A percentile compares a stretch with the other conserved stretches of the same genome.
Conservation (phyloP, 92 coral and sea anemone genomes). For the Epizoanthus stellaris region DNA sequence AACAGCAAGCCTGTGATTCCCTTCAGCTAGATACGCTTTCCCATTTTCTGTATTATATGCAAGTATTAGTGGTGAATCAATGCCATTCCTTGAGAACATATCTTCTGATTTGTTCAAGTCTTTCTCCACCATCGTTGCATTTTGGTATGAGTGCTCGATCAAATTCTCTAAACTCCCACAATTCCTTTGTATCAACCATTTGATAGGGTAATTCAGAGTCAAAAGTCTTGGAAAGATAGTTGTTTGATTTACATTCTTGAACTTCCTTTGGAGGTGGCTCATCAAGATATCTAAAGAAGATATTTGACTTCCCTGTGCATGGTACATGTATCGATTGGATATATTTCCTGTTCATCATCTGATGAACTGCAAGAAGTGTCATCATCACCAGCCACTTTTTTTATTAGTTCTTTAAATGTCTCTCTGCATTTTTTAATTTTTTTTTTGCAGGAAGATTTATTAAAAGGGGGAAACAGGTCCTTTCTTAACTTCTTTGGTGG, state of each 20-base stretch:
- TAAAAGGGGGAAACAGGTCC: background rate
- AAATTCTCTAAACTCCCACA: constrained; percentile 55
- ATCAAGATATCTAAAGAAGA: background rate
- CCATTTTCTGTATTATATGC: constrained; percentile 33
- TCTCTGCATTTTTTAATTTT: constrained; percentile 8
- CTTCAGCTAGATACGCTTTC: constrained; percentile 41
- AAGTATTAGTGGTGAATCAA: constrained; percentile 39
- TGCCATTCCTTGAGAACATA: constrained; percentile 42
- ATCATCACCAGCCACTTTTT: constrained; percentile 11
- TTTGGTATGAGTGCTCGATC: constrained; percentile 38
- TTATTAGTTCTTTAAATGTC: constrained; percentile 35
- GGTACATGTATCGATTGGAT: background rate
- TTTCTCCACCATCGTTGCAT: constrained; percentile 28
- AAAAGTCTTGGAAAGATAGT: constrained; percentile 28
- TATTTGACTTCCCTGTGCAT: no score
- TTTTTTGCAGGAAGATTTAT: background rate
- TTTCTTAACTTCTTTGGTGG: constrained; percentile 34
- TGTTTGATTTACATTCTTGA: constrained; percentile 10
- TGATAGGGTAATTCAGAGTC: constrained; percentile 35
- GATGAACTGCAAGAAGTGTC: background rate
- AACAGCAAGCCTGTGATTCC: constrained; percentile 53
- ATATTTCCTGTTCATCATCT: background rate
- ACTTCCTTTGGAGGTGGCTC: constrained; percentile 3
- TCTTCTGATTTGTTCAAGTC: constrained; percentile 38
- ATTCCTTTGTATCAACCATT: constrained; percentile 43